Percentiles rank a stretch among this genome's conserved stretches.
phyloP scores from a whole-genome alignment of 2,797 vertebrate genomes.

The Coluber constrictor region DNA sequence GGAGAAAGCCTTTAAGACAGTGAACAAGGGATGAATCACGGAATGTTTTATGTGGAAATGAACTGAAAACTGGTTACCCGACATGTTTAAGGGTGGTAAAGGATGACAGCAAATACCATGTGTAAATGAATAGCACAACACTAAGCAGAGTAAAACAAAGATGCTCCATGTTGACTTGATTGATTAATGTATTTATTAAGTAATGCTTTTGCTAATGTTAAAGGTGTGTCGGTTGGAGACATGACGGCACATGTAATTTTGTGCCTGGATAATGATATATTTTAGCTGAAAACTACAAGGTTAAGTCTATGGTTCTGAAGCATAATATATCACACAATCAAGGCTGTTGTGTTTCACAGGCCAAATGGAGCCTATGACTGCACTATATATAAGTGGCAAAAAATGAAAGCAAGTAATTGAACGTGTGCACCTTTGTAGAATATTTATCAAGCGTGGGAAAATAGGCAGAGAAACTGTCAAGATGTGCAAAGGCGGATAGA shows the following conservation, averaged over 20 bases:
- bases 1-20: no score
- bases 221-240: background rate
- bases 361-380: background rate
- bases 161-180: background rate
- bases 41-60: background rate
- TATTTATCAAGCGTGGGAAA: background rate
- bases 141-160: background rate
- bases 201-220: background rate
- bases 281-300: background rate
- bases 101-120: background rate
- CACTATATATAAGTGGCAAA: background rate
- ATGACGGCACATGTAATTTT: background rate
- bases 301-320: background rate
- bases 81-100: background rate
- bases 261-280: background rate
- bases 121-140: background rate
- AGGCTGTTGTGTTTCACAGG: background rate
- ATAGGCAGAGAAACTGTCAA: background rate
- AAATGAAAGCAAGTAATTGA: background rate
- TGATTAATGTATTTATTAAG: background rate
- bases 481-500: background rate
- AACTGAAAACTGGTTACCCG: background rate
- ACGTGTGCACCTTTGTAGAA: background rate
- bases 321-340: background rate
- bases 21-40: background rate